These are phyloP conservation scores for Drosophila kohkoa DNA, from an alignment of 1,140 invertebrate species.

Conservation along the genomic window DNA sequence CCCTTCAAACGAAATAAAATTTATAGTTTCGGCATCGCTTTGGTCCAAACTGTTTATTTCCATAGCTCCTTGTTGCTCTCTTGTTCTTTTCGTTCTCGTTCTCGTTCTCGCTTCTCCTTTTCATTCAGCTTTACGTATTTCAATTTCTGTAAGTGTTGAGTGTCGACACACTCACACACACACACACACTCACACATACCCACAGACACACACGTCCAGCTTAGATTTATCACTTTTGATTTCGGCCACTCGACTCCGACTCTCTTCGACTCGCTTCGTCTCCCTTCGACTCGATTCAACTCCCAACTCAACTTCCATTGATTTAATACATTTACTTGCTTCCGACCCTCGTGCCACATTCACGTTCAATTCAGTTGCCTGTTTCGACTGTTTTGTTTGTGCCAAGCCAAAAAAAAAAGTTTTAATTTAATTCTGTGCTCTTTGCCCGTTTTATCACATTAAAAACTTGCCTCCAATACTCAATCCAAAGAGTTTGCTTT, in stretches of 20 bases:
- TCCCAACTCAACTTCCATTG: conserved; percentile 56
- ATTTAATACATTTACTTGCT: conserved; percentile 80
- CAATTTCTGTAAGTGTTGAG: conserved; percentile 75
- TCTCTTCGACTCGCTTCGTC: no score
- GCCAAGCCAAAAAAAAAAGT: conserved; percentile 46
- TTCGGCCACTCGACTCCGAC: conserved; percentile 29
- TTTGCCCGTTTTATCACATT: conserved; percentile 67
- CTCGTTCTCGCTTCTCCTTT: conserved; percentile 16
- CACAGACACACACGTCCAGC: conserved; percentile 68
- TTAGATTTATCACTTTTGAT: conserved; percentile 84
- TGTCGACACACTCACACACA: conserved; percentile 8
- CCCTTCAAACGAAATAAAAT: conserved; percentile 80
- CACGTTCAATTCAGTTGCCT: conserved; percentile 5
- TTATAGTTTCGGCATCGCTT: conserved; percentile 73
- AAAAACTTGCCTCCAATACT: conserved; percentile 62
- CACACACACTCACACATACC: conserved; percentile 20
- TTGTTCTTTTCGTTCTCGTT: no score
- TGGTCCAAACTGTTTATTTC: conserved; percentile 47
- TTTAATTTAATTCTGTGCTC: conserved; percentile 68
- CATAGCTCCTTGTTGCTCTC: conserved; percentile 20
- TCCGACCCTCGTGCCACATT: conserved; percentile 14
- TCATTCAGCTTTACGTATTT: conserved; percentile 45
- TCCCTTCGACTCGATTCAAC: neutral
- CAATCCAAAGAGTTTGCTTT: conserved; percentile 5
- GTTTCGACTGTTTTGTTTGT: conserved; percentile 54